These are phyloP conservation scores for Nudaria mundana DNA, from an alignment of 2,888 invertebrate species.

Conservation along the genomic window DNA sequence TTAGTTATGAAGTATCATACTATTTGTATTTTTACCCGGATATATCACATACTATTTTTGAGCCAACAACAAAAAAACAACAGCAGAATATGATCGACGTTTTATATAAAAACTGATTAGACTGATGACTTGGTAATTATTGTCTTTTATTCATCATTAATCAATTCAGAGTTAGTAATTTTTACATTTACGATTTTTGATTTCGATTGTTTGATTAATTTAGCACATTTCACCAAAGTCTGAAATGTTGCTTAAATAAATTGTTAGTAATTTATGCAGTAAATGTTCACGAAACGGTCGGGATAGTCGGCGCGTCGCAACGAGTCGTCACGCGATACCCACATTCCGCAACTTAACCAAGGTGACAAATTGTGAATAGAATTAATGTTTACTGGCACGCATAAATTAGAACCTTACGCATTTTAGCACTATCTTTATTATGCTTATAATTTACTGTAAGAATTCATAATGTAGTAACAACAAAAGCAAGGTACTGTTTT, in stretches of 20 bases:
- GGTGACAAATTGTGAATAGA: conserved; percentile 75
- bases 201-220: conserved; percentile 60
- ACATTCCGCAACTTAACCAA: conserved; percentile 67
- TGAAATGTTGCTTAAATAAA: conserved; percentile 53
- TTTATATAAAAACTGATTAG: no score
- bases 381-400: conserved; percentile 65
- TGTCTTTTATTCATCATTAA: no score
- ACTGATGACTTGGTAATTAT: no score
- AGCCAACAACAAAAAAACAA: no score
- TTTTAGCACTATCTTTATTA: conserved; percentile 34
- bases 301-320: conserved; percentile 47
- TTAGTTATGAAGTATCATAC: no score
- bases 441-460: conserved; percentile 17
- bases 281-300: conserved; percentile 60
- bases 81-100: no score
- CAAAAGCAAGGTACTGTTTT: conserved; percentile 11
- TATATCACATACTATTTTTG: no score
- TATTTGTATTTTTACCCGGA: no score
- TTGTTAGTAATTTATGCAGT: conserved; percentile 66
- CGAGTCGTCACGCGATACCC: conserved; percentile 63
- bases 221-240: conserved; percentile 51
- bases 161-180: no score
- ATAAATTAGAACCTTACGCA: conserved; percentile 57
- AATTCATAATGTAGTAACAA: conserved; percentile 12
- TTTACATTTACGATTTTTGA: no score